Conservation (phyloP, 1,140 invertebrate species). For the Tachypleus tridentatus region DNA sequence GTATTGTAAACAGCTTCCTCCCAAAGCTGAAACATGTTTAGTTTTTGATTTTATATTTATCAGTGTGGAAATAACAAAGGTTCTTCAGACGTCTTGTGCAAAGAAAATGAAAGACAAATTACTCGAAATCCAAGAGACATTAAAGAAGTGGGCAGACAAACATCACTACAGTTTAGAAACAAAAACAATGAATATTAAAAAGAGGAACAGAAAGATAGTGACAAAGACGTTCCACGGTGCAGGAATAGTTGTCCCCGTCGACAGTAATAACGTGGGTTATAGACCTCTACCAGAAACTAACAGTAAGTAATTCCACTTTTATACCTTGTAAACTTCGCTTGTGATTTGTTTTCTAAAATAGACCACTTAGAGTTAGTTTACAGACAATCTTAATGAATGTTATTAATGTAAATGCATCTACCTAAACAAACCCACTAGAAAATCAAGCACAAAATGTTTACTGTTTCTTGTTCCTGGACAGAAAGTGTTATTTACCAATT, state of each 20-base stretch:
- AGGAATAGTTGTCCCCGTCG: conserved; percentile 77
- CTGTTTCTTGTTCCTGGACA: too few species aligned
- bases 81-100: conserved; percentile 46
- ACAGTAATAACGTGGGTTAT: conserved; percentile 69
- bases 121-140: conserved; percentile 28
- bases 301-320: too few species aligned
- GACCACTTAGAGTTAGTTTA: too few species aligned
- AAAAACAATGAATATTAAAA: conserved; percentile 46
- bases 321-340: too few species aligned
- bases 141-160: conserved; percentile 51
- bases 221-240: conserved; percentile 67
- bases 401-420: too few species aligned
- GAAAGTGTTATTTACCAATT: too few species aligned
- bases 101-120: conserved; percentile 43
- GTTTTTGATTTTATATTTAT: background rate
- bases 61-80: conserved; percentile 49
- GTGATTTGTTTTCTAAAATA: too few species aligned
- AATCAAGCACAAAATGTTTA: too few species aligned
- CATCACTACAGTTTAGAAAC: conserved; percentile 48
- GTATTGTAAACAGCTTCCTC: too few species aligned
- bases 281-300: conserved; percentile 48
- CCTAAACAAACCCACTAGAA: too few species aligned
- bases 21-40: too few species aligned
- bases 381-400: too few species aligned
- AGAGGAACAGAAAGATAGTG: conserved; percentile 53